Percentiles rank a stretch among this genome's conserved stretches.
phyloP scores from a whole-genome alignment of 2,113 vertebrate genomes.

The Oreochromis aureus region DNA sequence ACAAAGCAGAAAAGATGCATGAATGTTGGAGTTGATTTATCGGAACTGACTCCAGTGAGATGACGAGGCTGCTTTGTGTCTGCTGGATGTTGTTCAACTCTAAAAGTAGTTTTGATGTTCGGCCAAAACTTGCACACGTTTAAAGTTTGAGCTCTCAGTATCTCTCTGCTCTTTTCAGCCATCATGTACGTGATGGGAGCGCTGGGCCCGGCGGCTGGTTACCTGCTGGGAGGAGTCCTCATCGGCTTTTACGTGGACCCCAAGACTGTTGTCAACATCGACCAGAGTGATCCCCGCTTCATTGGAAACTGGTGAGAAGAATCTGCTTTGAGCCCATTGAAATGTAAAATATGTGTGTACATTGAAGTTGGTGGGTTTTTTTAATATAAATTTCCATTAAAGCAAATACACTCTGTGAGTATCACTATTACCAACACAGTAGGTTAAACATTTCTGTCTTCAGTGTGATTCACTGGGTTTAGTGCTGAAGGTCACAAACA shows the following conservation, averaged over 20 bases:
- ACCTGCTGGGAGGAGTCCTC: constrained; percentile 93
- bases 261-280: constrained; percentile 81
- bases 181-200: constrained; percentile 99
- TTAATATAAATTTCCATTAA: neutral
- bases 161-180: constrained; percentile 53
- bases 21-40: neutral
- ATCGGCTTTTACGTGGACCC: constrained; percentile 98
- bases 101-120: neutral
- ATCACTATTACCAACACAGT: neutral
- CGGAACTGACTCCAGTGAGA: neutral
- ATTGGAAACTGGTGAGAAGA: constrained; percentile 94
- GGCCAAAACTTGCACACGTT: neutral
- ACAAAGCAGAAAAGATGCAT: neutral
- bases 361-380: neutral
- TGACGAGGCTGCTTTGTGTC: neutral
- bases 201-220: constrained; percentile 92
- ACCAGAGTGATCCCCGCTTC: constrained; percentile 95
- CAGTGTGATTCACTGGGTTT: neutral
- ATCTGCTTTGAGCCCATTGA: neutral
- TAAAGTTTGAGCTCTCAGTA: neutral
- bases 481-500: neutral
- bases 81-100: neutral
- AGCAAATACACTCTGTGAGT: neutral
- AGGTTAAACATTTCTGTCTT: neutral
- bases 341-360: neutral